These are phyloP conservation scores for Acanthosepion lycidas DNA, from an alignment of 2,888 invertebrate species.

Conservation along the genomic window DNA sequence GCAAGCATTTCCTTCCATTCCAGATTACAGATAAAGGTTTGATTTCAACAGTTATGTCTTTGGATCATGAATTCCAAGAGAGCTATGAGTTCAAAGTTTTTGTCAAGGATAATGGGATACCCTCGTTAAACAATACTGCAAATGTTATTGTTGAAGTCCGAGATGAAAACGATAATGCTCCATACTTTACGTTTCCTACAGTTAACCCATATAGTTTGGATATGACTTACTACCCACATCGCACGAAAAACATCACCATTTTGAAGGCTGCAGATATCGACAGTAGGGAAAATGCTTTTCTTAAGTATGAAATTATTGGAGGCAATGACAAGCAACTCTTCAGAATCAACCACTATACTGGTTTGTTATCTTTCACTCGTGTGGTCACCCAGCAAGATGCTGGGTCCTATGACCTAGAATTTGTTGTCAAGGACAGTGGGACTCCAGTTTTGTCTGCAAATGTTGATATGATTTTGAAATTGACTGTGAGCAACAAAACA, in stretches of 20 bases:
- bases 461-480: neutral
- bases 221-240: neutral
- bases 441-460: neutral
- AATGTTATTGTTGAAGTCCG: neutral
- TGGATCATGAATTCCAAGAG: neutral
- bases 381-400: conserved; percentile 7
- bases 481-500: neutral
- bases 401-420: neutral
- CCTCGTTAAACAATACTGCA: neutral
- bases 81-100: neutral
- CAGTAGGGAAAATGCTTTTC: neutral
- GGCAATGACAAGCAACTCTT: neutral
- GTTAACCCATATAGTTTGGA: neutral
- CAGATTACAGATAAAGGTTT: neutral
- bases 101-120: neutral
- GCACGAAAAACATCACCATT: neutral
- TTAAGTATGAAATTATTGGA: neutral
- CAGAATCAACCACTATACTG: neutral
- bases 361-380: conserved; percentile 21
- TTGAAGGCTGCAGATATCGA: neutral
- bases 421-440: conserved; percentile 11
- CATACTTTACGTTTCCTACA: neutral
- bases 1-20: neutral
- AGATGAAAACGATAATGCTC: neutral
- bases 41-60: neutral